Percentiles rank a stretch among this genome's conserved stretches.
phyloP scores from a whole-genome alignment of 2,113 vertebrate genomes.

The Trematocara variabile region DNA sequence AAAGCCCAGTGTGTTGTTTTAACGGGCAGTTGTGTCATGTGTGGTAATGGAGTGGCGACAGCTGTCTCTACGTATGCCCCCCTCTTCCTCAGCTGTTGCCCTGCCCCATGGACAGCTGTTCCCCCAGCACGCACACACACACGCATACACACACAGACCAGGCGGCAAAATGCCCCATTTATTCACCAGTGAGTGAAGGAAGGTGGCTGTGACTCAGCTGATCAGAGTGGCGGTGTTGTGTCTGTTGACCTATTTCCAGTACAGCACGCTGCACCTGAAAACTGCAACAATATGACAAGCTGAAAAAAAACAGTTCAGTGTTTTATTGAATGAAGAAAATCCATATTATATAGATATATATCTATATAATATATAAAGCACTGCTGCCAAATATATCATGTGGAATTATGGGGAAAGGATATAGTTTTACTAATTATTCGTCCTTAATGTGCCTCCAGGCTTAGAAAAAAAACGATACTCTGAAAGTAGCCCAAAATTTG shows the following conservation, averaged over 20 bases:
- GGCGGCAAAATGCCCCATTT: slow-evolving; percentile 79
- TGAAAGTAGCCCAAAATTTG: slow-evolving; percentile 48
- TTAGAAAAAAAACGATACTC: slow-evolving; percentile 42
- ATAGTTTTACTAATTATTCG: slow-evolving; percentile 15
- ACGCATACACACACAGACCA: slow-evolving; percentile 24
- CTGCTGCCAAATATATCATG: not conserved
- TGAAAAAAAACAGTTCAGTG: not conserved
- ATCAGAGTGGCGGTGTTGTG: slow-evolving; percentile 53
- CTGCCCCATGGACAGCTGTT: slow-evolving; percentile 90
- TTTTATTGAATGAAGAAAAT: not conserved
- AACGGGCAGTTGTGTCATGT: slow-evolving; percentile 64
- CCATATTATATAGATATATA: not conserved
- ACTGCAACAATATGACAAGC: not conserved
- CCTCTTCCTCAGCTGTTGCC: slow-evolving; percentile 89
- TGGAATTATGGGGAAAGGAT: not conserved
- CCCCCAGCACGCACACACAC: slow-evolving; percentile 58
- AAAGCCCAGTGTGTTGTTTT: slow-evolving; percentile 58
- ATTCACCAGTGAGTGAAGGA: slow-evolving; percentile 71
- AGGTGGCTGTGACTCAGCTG: slow-evolving; percentile 71
- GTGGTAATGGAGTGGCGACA: slow-evolving; percentile 80
- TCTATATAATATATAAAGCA: not conserved
- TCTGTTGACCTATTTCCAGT: slow-evolving; percentile 12
- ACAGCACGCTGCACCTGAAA: not conserved
- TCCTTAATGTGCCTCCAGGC: slow-evolving; percentile 5
- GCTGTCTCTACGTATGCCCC: slow-evolving; percentile 78